phyloP scores from a whole-genome alignment of 2,113 vertebrate genomes.

The Sterrhoptilus dennistouni region DNA sequence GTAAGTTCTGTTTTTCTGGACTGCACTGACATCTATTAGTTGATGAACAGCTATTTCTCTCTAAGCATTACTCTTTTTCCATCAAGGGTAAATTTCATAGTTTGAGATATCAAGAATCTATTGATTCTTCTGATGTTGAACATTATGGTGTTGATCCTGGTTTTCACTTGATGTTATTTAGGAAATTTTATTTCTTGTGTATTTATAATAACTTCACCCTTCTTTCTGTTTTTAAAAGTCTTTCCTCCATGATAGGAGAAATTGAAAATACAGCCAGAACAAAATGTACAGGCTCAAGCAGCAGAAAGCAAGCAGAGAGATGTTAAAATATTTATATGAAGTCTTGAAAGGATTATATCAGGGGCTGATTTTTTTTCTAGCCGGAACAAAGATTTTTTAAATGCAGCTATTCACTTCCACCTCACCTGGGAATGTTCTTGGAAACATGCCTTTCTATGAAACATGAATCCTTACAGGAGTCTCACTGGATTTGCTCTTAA shows the following conservation, averaged over 20 bases:
- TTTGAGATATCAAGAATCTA: background rate
- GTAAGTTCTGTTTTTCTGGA: background rate
- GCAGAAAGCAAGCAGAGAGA: background rate
- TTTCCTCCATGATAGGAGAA: background rate
- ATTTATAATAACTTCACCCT: background rate
- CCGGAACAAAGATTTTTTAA: background rate
- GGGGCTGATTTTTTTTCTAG: background rate
- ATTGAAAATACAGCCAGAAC: background rate
- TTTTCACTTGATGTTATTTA: background rate
- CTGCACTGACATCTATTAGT: background rate
- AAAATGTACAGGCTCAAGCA: background rate
- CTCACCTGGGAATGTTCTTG: background rate
- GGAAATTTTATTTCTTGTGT: background rate
- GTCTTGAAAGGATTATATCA: background rate
- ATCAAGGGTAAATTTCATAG: background rate
- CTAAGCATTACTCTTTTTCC: background rate
- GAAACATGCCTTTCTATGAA: background rate
- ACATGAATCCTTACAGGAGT: background rate
- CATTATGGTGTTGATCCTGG: background rate
- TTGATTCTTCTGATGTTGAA: background rate
- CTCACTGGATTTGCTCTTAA: background rate
- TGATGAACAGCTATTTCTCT: background rate
- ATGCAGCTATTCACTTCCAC: background rate
- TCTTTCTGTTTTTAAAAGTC: background rate
- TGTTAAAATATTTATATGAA: background rate